A percentile compares a stretch with the other conserved stretches of the same genome.
Evolutionary conservation across 2,113 vertebrate genomes (phyloP).

Genomic region (Corvus cornix): DNA sequence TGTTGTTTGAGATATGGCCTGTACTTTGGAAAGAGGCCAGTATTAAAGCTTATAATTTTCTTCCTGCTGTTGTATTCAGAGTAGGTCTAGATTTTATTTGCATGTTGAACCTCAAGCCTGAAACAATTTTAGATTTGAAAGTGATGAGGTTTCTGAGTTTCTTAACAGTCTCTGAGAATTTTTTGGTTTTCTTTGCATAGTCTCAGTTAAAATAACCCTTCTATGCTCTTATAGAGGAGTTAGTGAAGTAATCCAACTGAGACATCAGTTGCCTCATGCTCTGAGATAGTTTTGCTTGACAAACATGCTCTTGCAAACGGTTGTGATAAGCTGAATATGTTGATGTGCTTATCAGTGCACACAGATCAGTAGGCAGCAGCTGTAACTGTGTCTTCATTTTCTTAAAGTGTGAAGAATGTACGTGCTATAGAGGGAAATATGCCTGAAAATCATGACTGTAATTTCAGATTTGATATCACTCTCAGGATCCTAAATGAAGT

Average conservation of each 20-base stretch:
- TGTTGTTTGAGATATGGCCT: background rate
- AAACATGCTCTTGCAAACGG: conserved; percentile 39
- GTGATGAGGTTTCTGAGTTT: background rate
- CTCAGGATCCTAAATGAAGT: conserved; percentile 53
- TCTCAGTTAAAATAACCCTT: conserved; percentile 5
- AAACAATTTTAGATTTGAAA: background rate
- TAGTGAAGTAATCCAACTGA: conserved; percentile 18
- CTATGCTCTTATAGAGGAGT: background rate
- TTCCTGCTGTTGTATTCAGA: background rate
- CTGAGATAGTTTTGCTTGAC: conserved; percentile 69
- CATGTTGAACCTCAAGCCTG: background rate
- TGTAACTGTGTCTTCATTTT: conserved; percentile 29
- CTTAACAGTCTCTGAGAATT: background rate
- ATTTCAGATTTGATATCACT: conserved; percentile 53
- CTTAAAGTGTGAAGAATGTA: conserved; percentile 40
- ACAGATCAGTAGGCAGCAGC: conserved; percentile 43
- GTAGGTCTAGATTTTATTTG: background rate
- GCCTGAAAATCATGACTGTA: conserved; percentile 58
- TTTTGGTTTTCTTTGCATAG: conserved; percentile 27
- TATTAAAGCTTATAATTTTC: background rate
- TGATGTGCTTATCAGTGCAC: conserved; percentile 53
- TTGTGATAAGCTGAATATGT: conserved; percentile 53
- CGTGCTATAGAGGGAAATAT: conserved; percentile 32
- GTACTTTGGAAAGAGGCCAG: background rate
- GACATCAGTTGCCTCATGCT: conserved; percentile 11